These are phyloP conservation scores for Apostichopus californicus DNA, from an alignment of 35 echinoderm and acorn worm species.

Conservation along the genomic window DNA sequence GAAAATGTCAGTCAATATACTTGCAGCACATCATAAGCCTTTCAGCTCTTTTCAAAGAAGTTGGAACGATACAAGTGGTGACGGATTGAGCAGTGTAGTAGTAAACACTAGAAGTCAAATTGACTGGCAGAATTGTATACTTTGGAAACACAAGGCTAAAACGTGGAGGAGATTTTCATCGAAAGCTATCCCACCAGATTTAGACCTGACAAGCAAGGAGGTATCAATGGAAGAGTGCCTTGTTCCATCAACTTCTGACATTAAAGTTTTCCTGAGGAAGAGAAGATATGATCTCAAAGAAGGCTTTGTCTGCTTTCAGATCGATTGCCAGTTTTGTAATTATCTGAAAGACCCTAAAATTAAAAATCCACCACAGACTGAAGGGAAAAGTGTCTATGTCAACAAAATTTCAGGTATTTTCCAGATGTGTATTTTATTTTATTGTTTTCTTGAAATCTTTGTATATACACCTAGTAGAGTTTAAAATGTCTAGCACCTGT, in stretches of 20 bases:
- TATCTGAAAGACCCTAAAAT: neutral
- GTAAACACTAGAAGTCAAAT: neutral
- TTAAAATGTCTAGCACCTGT: too few relatives aligned
- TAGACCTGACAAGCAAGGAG: neutral
- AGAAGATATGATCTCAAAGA: neutral
- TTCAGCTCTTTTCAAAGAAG: neutral
- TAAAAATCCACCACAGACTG: neutral
- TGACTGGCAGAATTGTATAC: neutral
- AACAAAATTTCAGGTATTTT: conserved; percentile 19
- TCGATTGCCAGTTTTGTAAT: conserved; percentile 11
- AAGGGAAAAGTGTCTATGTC: neutral
- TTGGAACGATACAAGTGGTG: neutral
- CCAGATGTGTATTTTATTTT: neutral
- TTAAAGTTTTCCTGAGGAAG: neutral
- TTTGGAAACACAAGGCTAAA: neutral
- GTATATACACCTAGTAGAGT: too few relatives aligned
- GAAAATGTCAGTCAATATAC: neutral
- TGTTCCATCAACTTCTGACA: conserved; percentile 1
- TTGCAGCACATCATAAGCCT: neutral
- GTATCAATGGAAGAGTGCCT: neutral
- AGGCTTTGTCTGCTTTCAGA: conserved; percentile 22
- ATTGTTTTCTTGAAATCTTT: too few relatives aligned
- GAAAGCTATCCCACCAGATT: neutral
- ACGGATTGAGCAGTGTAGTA: neutral
- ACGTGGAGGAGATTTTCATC: neutral